A percentile compares a stretch with the other conserved stretches of the same genome.
These are phyloP conservation scores for Pygmarrhopalites habei DNA, from an alignment of 1,140 invertebrate species.

Conservation along the genomic window DNA sequence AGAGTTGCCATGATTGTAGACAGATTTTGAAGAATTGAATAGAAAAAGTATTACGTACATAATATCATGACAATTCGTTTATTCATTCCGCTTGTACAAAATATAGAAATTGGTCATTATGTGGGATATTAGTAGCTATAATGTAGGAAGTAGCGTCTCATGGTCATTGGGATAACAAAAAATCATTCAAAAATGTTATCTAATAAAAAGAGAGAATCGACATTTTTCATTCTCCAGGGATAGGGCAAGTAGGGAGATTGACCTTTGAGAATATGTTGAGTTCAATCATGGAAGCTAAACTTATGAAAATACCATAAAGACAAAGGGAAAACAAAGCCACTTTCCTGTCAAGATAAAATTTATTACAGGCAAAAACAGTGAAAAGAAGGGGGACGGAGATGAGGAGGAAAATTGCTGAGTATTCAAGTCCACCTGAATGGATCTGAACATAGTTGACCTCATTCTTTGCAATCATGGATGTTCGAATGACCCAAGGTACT, in stretches of 20 bases:
- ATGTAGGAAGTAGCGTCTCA: no score
- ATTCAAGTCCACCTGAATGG: conserved; percentile 71
- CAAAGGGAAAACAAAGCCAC: conserved; percentile 54
- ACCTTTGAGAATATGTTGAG: conserved; percentile 50
- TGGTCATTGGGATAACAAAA: no score
- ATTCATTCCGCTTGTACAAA: no score
- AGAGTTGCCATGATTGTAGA: no score
- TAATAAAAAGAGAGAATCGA: no score
- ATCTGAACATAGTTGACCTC: conserved; percentile 62
- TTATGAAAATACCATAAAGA: conserved; percentile 56
- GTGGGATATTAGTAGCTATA: no score
- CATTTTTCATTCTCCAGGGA: no score
- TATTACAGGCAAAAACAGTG: conserved; percentile 63
- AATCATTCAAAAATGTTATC: no score
- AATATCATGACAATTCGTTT: no score
- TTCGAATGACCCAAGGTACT: conserved; percentile 73
- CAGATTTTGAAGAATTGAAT: no score
- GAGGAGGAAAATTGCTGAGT: conserved; percentile 70
- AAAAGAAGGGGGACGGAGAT: conserved; percentile 71
- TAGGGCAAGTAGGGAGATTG: conserved; percentile 46
- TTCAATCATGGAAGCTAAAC: conserved; percentile 54
- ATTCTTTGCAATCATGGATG: conserved; percentile 50
- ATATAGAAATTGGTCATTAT: no score
- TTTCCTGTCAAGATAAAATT: conserved; percentile 68
- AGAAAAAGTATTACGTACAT: no score